Percentiles rank a stretch among this genome's conserved stretches.
phyloP scores from a whole-genome alignment of 2,113 vertebrate species.

The Rissa tridactyla region DNA sequence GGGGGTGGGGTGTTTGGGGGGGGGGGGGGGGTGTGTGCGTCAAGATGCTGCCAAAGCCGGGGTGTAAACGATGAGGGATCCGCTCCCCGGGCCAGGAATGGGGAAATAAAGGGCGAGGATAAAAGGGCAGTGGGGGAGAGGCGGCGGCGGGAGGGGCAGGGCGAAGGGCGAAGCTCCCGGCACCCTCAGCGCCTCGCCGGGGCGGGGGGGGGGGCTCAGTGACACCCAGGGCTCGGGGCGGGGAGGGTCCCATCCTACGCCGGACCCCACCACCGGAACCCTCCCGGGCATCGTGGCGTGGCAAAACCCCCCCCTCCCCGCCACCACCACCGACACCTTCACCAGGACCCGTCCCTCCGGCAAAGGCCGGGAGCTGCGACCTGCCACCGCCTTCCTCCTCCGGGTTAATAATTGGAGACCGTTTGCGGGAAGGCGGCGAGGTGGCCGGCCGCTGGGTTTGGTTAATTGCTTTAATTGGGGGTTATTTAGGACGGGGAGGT shows the following conservation, averaged over 20 bases:
- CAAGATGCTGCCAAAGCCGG: not conserved
- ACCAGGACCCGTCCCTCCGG: not conserved
- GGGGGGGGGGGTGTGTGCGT: too few relatives aligned
- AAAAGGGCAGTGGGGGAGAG: not conserved
- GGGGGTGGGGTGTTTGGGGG: too few relatives aligned
- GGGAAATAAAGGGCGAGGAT: not conserved
- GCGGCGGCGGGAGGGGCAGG: not conserved
- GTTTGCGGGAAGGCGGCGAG: not conserved
- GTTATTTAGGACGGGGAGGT: not conserved
- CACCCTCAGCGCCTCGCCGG: not conserved
- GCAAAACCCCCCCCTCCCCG: not conserved
- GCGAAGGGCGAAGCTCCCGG: not conserved
- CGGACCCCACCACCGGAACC: not conserved
- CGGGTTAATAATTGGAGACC: not conserved
- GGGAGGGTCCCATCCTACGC: not conserved
- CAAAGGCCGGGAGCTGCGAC: not conserved
- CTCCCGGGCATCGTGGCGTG: not conserved
- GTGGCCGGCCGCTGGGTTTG: constrained; percentile 29
- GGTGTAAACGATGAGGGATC: not conserved
- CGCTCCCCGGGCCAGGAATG: not conserved
- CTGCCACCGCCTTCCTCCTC: not conserved
- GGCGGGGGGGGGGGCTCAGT: too few relatives aligned
- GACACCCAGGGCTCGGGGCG: too few relatives aligned
- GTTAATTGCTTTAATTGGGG: constrained; percentile 41
- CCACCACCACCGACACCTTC: too few relatives aligned